Base-by-base conservation (phyloP, 2,797 vertebrate genomes). In the Epinephelus awoara region DNA sequence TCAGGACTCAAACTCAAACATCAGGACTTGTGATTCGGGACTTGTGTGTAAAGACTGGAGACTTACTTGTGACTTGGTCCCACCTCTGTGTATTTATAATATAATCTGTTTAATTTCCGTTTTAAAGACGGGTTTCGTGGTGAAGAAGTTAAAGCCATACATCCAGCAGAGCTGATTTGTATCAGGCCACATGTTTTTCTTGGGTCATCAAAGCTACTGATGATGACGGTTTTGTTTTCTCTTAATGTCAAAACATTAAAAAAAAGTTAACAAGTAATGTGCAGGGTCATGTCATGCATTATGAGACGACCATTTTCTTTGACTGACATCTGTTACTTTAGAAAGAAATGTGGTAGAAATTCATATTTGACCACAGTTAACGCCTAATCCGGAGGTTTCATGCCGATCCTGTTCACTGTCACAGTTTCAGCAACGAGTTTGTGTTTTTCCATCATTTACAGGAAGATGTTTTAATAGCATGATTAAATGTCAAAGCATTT, bases 71-170 rank as follows among this genome's bases (percentile, higher is more conserved):
- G 34, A 34, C 34, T 34, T 34, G 34, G 34, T 34, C 34, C 34
- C 34, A 34, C 34, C 34, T 34, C 34, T 34, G 34, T 1, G 6
- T 34, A 6, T 34, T 34, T 34, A 34, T 34, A 34, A 34, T 34
- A 34, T 34, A 34, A 34, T 34, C 34, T 34, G 34, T 34, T 34
- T 34, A 6, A 29, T 8, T 34, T 34, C 34, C 7, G 1, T 34
- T 34, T 34, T 8, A 6, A 8, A 47, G 10, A 49, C 46, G 11
- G 17, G 29, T 49, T 52, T 74, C 54, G 61, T 13, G 17, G 65
- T 46, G 69, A 68, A 84, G 85, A 84, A 73, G 75, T 76, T 63
- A 80, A 72, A 76, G 58, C 50, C 47, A 34, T 80, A 87, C 83
- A 67, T 79, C n/a, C 49, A 52, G 50, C 66, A 14, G 71, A 77